phyloP scores from a whole-genome alignment of 30 jellyfish, hydroid and myxozoan genomes.

The Aurelia sp. region DNA sequence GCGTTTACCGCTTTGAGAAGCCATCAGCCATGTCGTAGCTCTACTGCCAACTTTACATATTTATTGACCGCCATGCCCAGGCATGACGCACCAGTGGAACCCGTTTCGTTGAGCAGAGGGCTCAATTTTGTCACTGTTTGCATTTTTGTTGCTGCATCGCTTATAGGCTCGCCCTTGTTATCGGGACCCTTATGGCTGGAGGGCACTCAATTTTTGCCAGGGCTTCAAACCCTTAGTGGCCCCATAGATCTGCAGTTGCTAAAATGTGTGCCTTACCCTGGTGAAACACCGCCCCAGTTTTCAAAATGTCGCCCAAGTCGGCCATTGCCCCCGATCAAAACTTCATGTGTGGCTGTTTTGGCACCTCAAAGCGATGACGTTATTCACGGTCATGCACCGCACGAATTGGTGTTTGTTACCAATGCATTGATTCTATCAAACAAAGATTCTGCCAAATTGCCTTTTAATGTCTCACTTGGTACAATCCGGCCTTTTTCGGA shows the following conservation, averaged over 20 bases:
- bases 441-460: background rate
- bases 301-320: constrained; percentile 41
- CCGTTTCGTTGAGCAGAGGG: background rate
- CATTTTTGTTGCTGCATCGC: too few relatives aligned
- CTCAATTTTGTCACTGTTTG: background rate
- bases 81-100: background rate
- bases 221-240: constrained; percentile 10
- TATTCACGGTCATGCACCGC: background rate
- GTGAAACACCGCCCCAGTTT: background rate
- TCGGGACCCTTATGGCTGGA: too few relatives aligned
- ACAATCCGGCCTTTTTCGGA: background rate
- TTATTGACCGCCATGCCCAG: background rate
- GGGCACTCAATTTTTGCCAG: constrained; percentile 38
- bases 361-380: background rate
- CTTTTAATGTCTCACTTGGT: background rate
- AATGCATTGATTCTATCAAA: background rate
- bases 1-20: background rate
- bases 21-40: background rate
- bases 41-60: background rate
- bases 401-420: background rate
- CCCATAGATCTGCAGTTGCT: constrained; percentile 8
- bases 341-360: background rate
- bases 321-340: constrained; percentile 17
- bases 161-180: too few relatives aligned
- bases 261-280: constrained; percentile 5